These are phyloP conservation scores for Onthophagus sagittarius DNA, from an alignment of 2,888 invertebrate genomes.

Conservation along the genomic window DNA sequence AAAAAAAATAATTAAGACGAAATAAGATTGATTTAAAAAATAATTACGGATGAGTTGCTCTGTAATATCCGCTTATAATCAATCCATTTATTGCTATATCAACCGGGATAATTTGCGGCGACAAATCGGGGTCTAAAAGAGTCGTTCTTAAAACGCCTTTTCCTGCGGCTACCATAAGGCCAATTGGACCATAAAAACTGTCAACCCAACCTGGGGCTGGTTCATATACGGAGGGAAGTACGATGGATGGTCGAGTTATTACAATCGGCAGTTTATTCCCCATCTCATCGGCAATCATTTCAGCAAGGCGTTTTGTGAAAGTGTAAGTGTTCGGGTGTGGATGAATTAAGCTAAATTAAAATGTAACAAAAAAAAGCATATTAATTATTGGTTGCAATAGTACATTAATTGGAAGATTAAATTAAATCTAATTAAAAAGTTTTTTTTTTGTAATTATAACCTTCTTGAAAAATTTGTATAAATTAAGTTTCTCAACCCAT, in stretches of 20 bases:
- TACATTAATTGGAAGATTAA: too few relatives aligned
- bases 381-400: too few relatives aligned
- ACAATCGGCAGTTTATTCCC: slow-evolving; percentile 13
- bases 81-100: slow-evolving; percentile 72
- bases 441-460: too few relatives aligned
- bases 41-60: not conserved
- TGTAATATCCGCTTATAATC: not conserved
- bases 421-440: too few relatives aligned
- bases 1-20: not conserved
- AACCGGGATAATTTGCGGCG: slow-evolving; percentile 71
- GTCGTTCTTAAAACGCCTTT: slow-evolving; percentile 83
- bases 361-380: too few relatives aligned
- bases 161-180: slow-evolving; percentile 73
- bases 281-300: slow-evolving; percentile 16
- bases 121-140: slow-evolving; percentile 63
- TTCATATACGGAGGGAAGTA: slow-evolving; percentile 73
- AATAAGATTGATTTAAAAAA: not conserved
- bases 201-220: slow-evolving; percentile 88
- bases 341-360: slow-evolving; percentile 9
- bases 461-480: too few relatives aligned
- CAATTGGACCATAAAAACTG: slow-evolving; percentile 86
- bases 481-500: too few relatives aligned
- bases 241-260: slow-evolving; percentile 15
- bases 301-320: slow-evolving; percentile 16
- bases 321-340: slow-evolving; percentile 19